Evolutionary conservation across 2,888 invertebrate species (phyloP).

Genomic region (Cylloceria caligata): DNA sequence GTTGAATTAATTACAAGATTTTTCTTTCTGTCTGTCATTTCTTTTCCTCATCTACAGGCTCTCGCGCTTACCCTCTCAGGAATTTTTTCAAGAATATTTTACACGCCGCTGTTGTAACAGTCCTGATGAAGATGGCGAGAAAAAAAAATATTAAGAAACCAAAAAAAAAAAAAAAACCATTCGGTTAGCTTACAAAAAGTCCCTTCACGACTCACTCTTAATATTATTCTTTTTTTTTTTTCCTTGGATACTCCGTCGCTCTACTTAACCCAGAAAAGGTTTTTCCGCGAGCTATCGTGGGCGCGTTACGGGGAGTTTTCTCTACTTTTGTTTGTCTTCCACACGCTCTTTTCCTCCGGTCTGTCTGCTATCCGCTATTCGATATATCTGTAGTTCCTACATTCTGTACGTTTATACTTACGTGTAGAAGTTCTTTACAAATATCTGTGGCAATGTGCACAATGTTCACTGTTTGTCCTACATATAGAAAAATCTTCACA

Average conservation of each 20-base stretch:
- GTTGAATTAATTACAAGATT: background rate
- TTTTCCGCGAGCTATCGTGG: background rate
- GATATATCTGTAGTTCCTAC: constrained; percentile 3
- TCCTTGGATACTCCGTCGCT: background rate
- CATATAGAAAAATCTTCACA: constrained; percentile 16
- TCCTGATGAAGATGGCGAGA: background rate
- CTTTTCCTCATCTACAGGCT: background rate
- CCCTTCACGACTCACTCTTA: background rate
- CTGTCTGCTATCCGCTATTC: background rate
- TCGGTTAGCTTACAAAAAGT: background rate
- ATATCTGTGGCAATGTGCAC: background rate
- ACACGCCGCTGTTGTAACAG: background rate
- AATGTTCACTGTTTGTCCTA: background rate
- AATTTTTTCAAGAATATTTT: background rate
- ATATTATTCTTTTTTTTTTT: background rate
- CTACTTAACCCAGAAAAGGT: constrained; percentile 21
- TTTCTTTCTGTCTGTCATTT: background rate
- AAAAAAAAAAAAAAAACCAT: background rate
- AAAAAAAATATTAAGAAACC: background rate
- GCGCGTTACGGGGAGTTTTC: background rate
- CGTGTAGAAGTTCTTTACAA: constrained; percentile 5
- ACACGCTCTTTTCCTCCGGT: constrained; percentile 2
- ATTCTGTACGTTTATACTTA: background rate
- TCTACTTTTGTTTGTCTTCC: constrained; percentile 4
- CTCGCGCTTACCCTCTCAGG: background rate